Conservation (phyloP, 2,797 vertebrate genomes). For the Aldrovandia affinis region DNA sequence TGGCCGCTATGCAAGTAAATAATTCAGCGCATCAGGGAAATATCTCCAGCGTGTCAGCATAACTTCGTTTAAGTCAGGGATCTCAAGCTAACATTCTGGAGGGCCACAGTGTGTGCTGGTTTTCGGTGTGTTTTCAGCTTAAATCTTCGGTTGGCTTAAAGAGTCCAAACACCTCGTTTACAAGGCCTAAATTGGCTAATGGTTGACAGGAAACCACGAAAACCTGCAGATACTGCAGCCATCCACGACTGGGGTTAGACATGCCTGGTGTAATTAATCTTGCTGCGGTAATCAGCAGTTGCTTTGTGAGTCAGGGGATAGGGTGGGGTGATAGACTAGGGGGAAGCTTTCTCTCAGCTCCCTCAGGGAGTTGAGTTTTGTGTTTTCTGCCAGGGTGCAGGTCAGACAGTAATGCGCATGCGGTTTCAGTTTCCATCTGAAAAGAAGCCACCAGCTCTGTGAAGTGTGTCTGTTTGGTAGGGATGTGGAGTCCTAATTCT, state of each 20-base stretch:
- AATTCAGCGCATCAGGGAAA: background rate
- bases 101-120: too few relatives aligned
- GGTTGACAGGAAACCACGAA: too few relatives aligned
- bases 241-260: too few relatives aligned
- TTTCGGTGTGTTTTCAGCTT: too few relatives aligned
- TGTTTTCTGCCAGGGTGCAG: background rate
- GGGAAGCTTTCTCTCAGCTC: background rate
- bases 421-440: slow-evolving; percentile 7
- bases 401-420: background rate
- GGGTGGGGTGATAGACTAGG: background rate
- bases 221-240: too few relatives aligned
- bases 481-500: slow-evolving; percentile 49
- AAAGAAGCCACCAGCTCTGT: background rate
- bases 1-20: background rate
- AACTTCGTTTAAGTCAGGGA: too few relatives aligned
- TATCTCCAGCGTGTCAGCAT: background rate
- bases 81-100: too few relatives aligned
- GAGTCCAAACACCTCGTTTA: too few relatives aligned
- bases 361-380: background rate
- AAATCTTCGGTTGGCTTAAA: too few relatives aligned
- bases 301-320: background rate
- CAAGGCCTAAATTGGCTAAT: too few relatives aligned
- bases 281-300: background rate
- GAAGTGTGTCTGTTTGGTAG: slow-evolving; percentile 9
- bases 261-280: too few relatives aligned